These are phyloP conservation scores for Aromia moschata DNA, from an alignment of 2,888 invertebrate species.

Conservation along the genomic window DNA sequence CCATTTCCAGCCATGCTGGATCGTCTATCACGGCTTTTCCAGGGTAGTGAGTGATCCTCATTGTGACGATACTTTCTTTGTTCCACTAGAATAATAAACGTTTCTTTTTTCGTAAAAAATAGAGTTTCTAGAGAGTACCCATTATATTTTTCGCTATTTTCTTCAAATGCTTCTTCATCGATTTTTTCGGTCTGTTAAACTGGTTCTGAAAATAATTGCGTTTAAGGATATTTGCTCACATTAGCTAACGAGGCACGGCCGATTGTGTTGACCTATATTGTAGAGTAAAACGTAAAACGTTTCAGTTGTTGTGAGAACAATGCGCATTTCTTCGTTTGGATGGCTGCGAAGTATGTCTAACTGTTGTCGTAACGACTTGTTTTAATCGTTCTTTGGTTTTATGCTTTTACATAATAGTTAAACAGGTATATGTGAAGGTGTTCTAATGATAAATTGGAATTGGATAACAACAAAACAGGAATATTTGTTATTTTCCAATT, in stretches of 20 bases:
- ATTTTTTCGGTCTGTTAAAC: slow-evolving; percentile 19
- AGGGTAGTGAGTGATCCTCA: slow-evolving; percentile 88
- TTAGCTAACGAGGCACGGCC: slow-evolving; percentile 30
- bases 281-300: slow-evolving; percentile 21
- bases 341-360: slow-evolving; percentile 15
- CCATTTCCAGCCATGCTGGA: slow-evolving; percentile 71
- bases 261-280: slow-evolving; percentile 28
- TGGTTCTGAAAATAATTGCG: slow-evolving; percentile 34
- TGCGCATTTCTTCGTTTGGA: slow-evolving; percentile 28
- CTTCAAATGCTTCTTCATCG: not conserved
- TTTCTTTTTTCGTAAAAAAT: no score
- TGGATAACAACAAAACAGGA: no score
- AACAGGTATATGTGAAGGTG: no score
- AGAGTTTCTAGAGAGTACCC: no score
- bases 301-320: slow-evolving; percentile 28
- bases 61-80: slow-evolving; percentile 53
- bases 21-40: slow-evolving; percentile 78
- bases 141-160: slow-evolving; percentile 10
- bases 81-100: no score
- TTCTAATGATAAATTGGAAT: no score
- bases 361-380: slow-evolving; percentile 25
- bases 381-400: no score
- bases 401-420: no score
- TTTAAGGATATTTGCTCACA: slow-evolving; percentile 20
- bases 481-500: no score